Evolutionary conservation across 2,797 vertebrate species (phyloP), one percentile per base, ranked within the genome.

Genomic region (Gallinago stenura): DNA sequence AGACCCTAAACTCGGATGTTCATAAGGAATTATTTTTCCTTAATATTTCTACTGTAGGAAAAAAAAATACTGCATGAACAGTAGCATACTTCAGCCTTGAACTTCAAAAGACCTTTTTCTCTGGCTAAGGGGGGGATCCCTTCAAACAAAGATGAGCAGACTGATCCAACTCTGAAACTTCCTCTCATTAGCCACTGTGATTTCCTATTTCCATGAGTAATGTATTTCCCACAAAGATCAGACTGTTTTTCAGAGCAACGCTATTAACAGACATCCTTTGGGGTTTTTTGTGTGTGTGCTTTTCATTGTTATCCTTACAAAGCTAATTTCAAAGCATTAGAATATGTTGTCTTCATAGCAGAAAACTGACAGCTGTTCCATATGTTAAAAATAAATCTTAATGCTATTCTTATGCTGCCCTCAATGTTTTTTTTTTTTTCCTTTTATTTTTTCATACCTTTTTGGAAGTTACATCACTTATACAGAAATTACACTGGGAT

Each of bases 241-340:
- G 82, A 39, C 41, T 64, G 37, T 33, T 95, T 88, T 81, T 72
- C 61, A 65, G 82, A 89, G 57, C 76, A 90, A 12, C 0, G 2
- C 54, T 65, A 62, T 72, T 54, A 92, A 75, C 92, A 95, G 76
- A 88, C 76, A 91, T 94, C 92, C 79, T 93, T 64, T 57, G 28
- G 41, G 13, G 10, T 4, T 62, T 51, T 33, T 22, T 25, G 19
- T 35, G 54, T 17, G 18, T 9, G 20, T 50, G 24, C 45, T 73
- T 78, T 78, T 41, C 64, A 70, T 94, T 87, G 31, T 76, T 76
- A 56, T 45, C 39, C n/a, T 58, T 65, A 83, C 50, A 75, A 54
- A 87, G 64, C 61, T 83, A 28, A 95, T 95, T 95, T 80, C 78
- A 96, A 91, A 96, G 79, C 72, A 65, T 64, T 62, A 41, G 26